Percentiles rank a stretch among this genome's conserved stretches.
phyloP scores from a whole-genome alignment of 2,113 vertebrate species.

The Mugil cephalus region DNA sequence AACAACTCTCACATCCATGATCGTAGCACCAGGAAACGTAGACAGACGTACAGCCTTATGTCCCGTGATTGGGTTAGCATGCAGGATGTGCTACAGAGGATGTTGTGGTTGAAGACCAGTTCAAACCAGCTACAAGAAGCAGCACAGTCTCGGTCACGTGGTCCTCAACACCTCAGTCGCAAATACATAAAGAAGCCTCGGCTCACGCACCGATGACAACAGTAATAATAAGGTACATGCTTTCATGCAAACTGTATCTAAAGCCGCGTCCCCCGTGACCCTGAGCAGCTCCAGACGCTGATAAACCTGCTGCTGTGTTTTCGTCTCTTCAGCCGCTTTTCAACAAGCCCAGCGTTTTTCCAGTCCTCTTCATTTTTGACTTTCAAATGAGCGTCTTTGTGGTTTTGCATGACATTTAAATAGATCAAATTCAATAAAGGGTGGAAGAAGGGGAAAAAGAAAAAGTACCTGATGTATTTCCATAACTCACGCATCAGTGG shows the following conservation, averaged over 20 bases:
- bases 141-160: too few species aligned
- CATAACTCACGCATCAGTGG: not conserved
- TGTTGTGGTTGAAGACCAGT: constrained; percentile 20
- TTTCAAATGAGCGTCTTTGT: constrained; percentile 49
- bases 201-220: not conserved
- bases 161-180: not conserved
- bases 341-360: not conserved
- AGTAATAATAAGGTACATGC: not conserved
- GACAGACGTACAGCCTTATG: too few species aligned
- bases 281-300: not conserved
- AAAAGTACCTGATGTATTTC: constrained; percentile 9
- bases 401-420: constrained; percentile 25
- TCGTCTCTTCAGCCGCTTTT: not conserved
- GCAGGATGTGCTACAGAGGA: constrained; percentile 38
- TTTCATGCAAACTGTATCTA: constrained; percentile 24
- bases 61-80: not conserved
- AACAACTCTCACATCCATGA: too few species aligned
- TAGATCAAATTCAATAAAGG: constrained; percentile 7
- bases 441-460: not conserved
- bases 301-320: constrained; percentile 6
- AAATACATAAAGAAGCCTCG: constrained; percentile 11
- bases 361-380: constrained; percentile 14
- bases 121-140: constrained; percentile 13
- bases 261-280: constrained; percentile 30
- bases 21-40: too few species aligned